Evolutionary conservation across 2,797 vertebrate species (phyloP), one percentile per base, ranked within the genome.

Genomic region (Molossus alvarezi): DNA sequence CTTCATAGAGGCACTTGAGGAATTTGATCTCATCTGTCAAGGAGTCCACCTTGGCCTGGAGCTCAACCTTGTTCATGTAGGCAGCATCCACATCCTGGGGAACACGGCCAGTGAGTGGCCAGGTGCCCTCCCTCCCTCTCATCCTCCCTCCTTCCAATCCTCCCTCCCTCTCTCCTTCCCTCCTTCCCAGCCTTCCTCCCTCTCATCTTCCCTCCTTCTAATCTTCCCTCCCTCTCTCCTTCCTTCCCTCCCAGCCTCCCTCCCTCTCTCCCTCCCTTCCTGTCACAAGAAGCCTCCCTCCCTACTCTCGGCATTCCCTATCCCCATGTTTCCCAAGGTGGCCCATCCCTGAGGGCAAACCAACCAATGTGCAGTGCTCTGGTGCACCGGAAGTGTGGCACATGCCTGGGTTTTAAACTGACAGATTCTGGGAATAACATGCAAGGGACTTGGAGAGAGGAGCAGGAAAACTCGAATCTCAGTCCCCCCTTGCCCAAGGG

Each of bases 21-120:
- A 99, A 99, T 98, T 99, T 99, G 97, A 99, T 99, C 94, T 99
- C 99, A 95, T 99, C 99, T 94, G 99, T 99, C 98, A 99, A 98
- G 91, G 99, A 98, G 96, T 99, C 99, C 90, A 98, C 98, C 96
- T 98, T 99, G 97, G 99, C 98, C 96, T 99, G 99, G 79, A 99
- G 98, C 93, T 99, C 99, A 20, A 99, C 98, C 97, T 99, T 99
- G 98, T 98, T 99, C 98, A 99, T 99, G 98, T 99, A 99, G 80
- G 99, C 99, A 27, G 98, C 98, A 67, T 99, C 99, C 60, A 99
- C 99, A 45, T 99, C 99, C 99, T 99, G 96, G 53, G 23, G 13
- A 45, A 96, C 45, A 89, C 5, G 51, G 11, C 83, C 5, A 62
- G 11, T 83, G 7, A 62, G n/a, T 27, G 58, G 25, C 9, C 64